Evolutionary conservation across 2,797 vertebrate genomes (phyloP).

Genomic region (Schizothorax lantsangensis): DNA sequence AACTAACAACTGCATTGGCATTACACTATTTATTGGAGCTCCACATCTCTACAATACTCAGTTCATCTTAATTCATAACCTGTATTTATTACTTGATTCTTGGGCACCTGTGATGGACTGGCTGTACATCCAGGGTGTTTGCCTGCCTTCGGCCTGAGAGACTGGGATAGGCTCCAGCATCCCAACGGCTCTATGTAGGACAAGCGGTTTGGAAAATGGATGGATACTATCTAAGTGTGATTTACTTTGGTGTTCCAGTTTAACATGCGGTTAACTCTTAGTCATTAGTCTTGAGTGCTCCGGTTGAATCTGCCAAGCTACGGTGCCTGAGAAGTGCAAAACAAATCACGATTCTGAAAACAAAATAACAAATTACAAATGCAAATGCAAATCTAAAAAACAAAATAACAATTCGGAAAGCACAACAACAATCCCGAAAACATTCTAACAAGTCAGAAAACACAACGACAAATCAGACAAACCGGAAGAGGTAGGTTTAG

Average conservation of each 20-base stretch:
- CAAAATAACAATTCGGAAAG: no score
- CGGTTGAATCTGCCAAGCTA: background rate
- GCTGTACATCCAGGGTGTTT: background rate
- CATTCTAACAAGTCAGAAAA: no score
- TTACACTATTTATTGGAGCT: background rate
- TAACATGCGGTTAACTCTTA: background rate
- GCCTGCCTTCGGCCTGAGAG: background rate
- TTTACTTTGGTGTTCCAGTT: background rate
- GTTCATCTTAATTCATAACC: background rate
- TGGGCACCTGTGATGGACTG: background rate
- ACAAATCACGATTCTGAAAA: no score
- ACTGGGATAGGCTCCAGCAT: background rate
- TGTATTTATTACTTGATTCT: background rate
- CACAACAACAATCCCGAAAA: no score
- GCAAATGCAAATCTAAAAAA: no score
- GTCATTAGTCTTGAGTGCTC: constrained; percentile 9
- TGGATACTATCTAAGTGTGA: background rate
- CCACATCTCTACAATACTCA: background rate
- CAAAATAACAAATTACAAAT: no score
- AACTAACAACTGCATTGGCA: background rate
- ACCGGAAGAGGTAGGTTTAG: no score
- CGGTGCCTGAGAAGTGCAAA: no score
- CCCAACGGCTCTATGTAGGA: background rate
- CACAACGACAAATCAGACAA: no score
- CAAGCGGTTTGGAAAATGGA: background rate